Evolutionary conservation across 2,797 vertebrate species (phyloP), one percentile per base, ranked within the genome.

Genomic region (Decapterus maruadsi): DNA sequence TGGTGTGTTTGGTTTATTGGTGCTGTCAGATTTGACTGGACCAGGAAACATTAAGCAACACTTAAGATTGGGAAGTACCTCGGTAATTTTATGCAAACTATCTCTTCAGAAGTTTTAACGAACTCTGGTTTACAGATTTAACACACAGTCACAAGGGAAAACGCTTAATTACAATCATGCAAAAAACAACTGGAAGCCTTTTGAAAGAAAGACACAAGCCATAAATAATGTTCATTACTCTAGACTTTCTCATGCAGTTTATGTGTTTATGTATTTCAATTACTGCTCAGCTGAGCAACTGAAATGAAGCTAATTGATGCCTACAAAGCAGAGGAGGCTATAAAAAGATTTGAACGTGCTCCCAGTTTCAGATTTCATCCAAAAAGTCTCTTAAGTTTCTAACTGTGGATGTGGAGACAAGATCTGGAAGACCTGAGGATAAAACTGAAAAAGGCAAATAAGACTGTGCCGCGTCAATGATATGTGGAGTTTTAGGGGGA

Each of bases 31-130:
- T 22, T 53, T 54, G 3, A 26, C 16, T 26, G 43, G 45, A 34
- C 7, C 61, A 80, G n/a, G 42, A 66, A 56, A 60, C 43, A n/a
- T 40, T 54, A 7, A 22, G 6, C 8, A 56, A 4, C 7, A 56
- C 64, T 13, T 0, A 26, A 36, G 17, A 7, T 53, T 50, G 84
- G 82, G 78, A 89, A 89, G 86, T 86, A 86, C 86, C 84, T 50
- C 0, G 40, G 48, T 70, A 13, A 75, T 86, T 87, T 65, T 69
- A 88, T 89, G 82, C 75, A 92, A 89, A 90, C 81, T 4, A 8
- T 57, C 1, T 16, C 53, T 75, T 34, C 2, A 10, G 36, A 8
- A 79, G 9, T 45, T 68, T 20, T 51, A 78, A 69, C 29, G n/a
- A 64, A 77, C 51, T 20, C 1, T 2, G 53, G 16, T 56, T 11